Evolutionary conservation across 2,797 vertebrate genomes (phyloP).

Genomic region (Aviceda leuphotes): DNA sequence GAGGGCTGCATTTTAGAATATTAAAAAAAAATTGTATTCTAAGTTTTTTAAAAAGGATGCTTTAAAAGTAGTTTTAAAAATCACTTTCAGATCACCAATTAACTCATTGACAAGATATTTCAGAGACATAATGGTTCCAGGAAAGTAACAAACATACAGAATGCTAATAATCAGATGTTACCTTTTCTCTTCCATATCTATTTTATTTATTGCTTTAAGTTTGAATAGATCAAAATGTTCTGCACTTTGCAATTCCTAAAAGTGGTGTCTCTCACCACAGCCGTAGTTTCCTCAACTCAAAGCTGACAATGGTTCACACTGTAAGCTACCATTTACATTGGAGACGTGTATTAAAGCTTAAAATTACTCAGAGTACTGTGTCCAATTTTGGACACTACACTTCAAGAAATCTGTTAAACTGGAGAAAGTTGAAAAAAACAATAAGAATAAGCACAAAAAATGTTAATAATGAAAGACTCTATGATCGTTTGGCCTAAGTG

Average conservation of each 20-base stretch:
- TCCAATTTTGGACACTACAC: background rate
- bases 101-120: background rate
- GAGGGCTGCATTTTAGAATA: background rate
- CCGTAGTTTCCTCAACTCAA: background rate
- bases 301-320: background rate
- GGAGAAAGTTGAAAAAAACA: background rate
- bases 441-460: background rate
- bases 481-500: background rate
- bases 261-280: background rate
- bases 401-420: background rate
- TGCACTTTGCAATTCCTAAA: background rate
- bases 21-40: no score
- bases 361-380: background rate
- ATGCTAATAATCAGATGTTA: background rate
- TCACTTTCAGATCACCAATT: background rate
- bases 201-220: background rate
- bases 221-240: background rate
- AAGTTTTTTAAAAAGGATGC: background rate
- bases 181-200: background rate
- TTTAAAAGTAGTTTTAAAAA: background rate
- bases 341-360: background rate
- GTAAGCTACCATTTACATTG: background rate
- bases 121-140: background rate
- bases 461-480: background rate
- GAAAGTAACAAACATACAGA: background rate